Evolutionary conservation across 1,140 invertebrate genomes (phyloP).

Genomic region (Conus betulinus): DNA sequence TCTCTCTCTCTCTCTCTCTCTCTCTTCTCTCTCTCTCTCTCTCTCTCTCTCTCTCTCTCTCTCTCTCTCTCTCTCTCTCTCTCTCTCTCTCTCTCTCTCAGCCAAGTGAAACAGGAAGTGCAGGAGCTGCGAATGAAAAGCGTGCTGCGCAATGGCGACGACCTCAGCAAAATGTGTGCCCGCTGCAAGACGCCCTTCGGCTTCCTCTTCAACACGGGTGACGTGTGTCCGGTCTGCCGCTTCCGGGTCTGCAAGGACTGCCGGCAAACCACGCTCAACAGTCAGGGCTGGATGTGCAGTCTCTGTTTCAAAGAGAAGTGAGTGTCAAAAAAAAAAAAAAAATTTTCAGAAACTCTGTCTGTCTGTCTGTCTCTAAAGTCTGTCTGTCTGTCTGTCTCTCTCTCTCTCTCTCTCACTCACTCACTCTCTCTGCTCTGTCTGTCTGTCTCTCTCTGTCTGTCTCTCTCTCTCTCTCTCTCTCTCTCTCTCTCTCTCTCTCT

Average conservation of each 20-base stretch:
- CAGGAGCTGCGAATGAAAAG: slow-evolving; percentile 55
- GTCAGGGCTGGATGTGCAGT: slow-evolving; percentile 49
- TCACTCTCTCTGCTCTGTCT: too few species aligned
- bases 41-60: too few species aligned
- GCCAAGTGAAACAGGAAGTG: slow-evolving; percentile 55
- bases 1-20: background rate
- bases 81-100: slow-evolving; percentile 23
- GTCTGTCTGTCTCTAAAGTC: background rate
- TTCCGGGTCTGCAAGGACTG: slow-evolving; percentile 61
- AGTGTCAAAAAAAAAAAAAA: slow-evolving; percentile 3
- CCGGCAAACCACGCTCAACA: slow-evolving; percentile 44
- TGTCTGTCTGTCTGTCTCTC: background rate
- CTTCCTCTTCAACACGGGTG: slow-evolving; percentile 61
- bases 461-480: too few species aligned
- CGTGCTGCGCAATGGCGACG: slow-evolving; percentile 54
- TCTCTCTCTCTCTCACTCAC: too few species aligned
- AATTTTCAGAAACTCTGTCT: background rate
- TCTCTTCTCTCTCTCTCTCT: background rate
- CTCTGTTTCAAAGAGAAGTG: slow-evolving; percentile 61
- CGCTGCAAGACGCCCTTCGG: slow-evolving; percentile 58
- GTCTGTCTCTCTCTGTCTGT: too few species aligned
- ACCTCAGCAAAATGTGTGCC: slow-evolving; percentile 59
- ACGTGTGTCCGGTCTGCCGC: slow-evolving; percentile 57
- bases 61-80: too few species aligned
- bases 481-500: too few species aligned